These are phyloP conservation scores for Myzus persicae DNA, from an alignment of 1,140 invertebrate species.

Conservation along the genomic window DNA sequence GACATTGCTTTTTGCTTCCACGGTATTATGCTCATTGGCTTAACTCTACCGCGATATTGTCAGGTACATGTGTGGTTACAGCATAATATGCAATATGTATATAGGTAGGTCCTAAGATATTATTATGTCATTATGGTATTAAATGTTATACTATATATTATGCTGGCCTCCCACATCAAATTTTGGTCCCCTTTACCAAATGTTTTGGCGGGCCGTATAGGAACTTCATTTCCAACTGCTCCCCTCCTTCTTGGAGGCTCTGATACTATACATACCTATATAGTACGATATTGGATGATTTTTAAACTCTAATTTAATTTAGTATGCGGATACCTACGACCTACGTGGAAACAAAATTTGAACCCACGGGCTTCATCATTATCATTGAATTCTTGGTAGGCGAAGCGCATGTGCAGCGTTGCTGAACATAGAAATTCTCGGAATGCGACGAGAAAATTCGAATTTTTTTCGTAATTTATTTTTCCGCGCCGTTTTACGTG, in stretches of 20 bases:
- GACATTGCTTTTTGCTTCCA: background rate
- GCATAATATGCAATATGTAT: too few relatives aligned
- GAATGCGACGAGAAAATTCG: background rate
- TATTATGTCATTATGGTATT: too few relatives aligned
- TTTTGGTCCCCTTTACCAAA: too few relatives aligned
- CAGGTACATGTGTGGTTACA: too few relatives aligned
- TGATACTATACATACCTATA: too few relatives aligned
- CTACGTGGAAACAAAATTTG: background rate
- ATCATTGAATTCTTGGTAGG: background rate
- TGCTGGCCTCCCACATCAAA: too few relatives aligned
- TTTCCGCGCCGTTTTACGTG: background rate
- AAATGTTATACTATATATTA: background rate
- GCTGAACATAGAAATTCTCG: background rate
- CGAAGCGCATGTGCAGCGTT: background rate
- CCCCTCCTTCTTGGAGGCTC: too few relatives aligned
- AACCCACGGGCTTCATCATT: background rate
- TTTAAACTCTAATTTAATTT: background rate
- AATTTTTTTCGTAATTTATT: slow-evolving; percentile 7
- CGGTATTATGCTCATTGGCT: background rate
- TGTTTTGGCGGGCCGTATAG: too few relatives aligned
- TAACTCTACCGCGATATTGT: background rate
- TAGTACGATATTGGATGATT: background rate
- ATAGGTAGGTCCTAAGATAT: too few relatives aligned
- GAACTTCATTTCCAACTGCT: too few relatives aligned
- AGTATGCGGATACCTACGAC: background rate